These are phyloP conservation scores for Brassicogethes aeneus DNA, from an alignment of 2,888 invertebrate genomes.

Conservation along the genomic window DNA sequence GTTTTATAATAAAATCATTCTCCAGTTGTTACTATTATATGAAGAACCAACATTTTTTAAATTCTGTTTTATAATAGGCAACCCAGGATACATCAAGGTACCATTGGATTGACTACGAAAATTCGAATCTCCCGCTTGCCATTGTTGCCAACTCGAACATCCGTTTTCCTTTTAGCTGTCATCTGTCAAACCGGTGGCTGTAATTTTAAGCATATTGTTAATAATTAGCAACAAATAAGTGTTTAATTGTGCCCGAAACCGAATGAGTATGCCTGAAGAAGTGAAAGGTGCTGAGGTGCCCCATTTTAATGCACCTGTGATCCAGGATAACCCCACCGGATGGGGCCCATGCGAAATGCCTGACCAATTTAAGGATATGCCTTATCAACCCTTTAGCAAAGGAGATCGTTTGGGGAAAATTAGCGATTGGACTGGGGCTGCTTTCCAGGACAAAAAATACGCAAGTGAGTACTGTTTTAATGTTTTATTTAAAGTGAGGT, in stretches of 20 bases:
- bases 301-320: conserved; percentile 62
- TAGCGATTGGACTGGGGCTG: conserved; percentile 96
- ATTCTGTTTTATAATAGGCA: too few species aligned
- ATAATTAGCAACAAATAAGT: background rate
- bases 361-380: conserved; percentile 91
- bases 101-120: too few species aligned
- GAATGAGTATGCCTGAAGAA: too few species aligned
- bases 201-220: conserved; percentile 3
- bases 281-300: conserved; percentile 48
- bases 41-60: too few species aligned
- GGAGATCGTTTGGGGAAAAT: conserved; percentile 97
- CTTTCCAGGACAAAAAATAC: conserved; percentile 88
- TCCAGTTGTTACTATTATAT: too few species aligned
- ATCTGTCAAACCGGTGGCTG: conserved; percentile 3
- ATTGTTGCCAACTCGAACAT: too few species aligned
- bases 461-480: conserved; percentile 55
- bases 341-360: conserved; percentile 97
- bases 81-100: too few species aligned
- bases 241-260: too few species aligned
- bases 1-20: too few species aligned
- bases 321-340: conserved; percentile 80
- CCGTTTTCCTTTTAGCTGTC: conserved; percentile 6
- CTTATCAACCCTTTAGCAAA: conserved; percentile 98
- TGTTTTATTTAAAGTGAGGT: conserved; percentile 9
- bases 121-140: too few species aligned